Base-by-base conservation (phyloP, 2,888 invertebrate genomes). In the Chrysolina americana region DNA sequence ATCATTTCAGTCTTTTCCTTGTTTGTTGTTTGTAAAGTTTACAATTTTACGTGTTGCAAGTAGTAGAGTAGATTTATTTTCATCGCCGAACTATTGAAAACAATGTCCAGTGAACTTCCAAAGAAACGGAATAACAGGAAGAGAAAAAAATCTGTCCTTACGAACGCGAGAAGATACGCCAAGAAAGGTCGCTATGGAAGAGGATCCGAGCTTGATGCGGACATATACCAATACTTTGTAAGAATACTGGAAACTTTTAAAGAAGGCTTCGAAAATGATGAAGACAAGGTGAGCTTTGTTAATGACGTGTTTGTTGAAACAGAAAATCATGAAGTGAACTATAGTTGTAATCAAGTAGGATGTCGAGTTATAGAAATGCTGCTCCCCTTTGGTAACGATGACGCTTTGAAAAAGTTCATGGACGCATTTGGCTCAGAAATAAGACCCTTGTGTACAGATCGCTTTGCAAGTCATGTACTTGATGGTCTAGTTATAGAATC, bases 271-370 rank as follows among this genome's bases (percentile, higher is more conserved):
- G 91, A 92, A 17, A 90, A 90, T 59, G 90, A 91, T 6, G 94
- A 94, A n/a, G 94, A 95, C 75, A 93, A 93, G 89, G 88, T 86
- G 71, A 89, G 91, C 0, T 91, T 96, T 84, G 93, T 93, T 0
- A 92, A 93, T 80, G 96, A 95, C 85, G 94, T 95, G 0, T 90
- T 95, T 71, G 92, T 93, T 78, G 91, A 94, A 83, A 94, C 94
- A 0, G 89, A 90, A 77, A 92, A 90, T 0, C 91, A 93, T 76
- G 96, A 96, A 87, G 87, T 95, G 0, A 91, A 94, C 53, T 91
- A 93, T 53, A 91, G 94, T 0, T 92, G 93, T 8, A 96, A 96
- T 88, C 96, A 96, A 87, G 90, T 96, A 0, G 95, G 94, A 0
- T 95, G 94, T 65, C 89, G 94, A 79, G 93, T 94, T 0, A 88